These are phyloP conservation scores for Eupithecia tripunctaria DNA, from an alignment of 2,888 invertebrate species.

Conservation along the genomic window DNA sequence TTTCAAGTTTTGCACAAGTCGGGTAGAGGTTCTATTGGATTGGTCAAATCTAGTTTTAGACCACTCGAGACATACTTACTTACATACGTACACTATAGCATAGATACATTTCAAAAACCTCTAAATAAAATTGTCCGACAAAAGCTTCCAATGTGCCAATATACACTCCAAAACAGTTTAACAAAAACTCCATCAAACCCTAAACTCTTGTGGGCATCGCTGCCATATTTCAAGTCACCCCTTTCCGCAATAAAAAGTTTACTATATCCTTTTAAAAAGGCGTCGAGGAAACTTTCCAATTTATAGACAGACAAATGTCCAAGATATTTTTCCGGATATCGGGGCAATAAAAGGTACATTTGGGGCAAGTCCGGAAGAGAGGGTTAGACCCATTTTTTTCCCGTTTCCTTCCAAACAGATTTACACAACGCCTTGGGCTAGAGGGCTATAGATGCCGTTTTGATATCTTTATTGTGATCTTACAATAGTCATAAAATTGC, in stretches of 20 bases:
- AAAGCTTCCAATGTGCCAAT: background rate
- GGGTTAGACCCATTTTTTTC: conserved; percentile 57
- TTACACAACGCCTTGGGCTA: conserved; percentile 66
- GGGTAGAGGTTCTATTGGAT: too few relatives aligned
- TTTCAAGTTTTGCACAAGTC: too few relatives aligned
- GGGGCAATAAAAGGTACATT: conserved; percentile 43
- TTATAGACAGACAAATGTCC: conserved; percentile 39
- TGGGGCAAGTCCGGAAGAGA: conserved; percentile 40
- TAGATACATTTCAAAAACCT: background rate
- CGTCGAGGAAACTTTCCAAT: conserved; percentile 34
- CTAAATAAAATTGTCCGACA: background rate
- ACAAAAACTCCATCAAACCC: conserved; percentile 2
- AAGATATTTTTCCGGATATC: conserved; percentile 39
- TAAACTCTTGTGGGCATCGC: conserved; percentile 1
- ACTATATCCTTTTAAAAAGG: conserved; percentile 24
- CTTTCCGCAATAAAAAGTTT: conserved; percentile 24
- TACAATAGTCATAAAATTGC: conserved; percentile 58
- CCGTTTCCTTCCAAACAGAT: conserved; percentile 66
- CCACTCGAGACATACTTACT: too few relatives aligned
- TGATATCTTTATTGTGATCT: conserved; percentile 67
- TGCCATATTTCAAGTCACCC: conserved; percentile 23
- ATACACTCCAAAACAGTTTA: conserved; percentile 3
- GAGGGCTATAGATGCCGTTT: conserved; percentile 61
- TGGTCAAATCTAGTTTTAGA: too few relatives aligned
- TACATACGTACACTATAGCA: too few relatives aligned